phyloP scores from a whole-genome alignment of 2,888 invertebrate genomes.

The Trissolcus brochymenae region DNA sequence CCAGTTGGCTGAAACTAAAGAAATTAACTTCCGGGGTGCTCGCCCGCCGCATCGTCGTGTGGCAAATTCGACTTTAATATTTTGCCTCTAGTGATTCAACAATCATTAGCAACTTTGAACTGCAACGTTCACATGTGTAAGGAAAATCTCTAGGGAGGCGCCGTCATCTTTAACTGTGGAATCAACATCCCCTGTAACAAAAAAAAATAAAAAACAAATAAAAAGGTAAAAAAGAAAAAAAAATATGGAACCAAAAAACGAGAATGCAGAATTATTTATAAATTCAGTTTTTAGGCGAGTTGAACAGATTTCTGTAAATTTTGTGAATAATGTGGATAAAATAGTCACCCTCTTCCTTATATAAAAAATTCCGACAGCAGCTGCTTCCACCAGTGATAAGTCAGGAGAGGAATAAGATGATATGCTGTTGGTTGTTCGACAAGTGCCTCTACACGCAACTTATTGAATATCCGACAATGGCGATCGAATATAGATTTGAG shows the following conservation, averaged over 20 bases:
- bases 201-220: no score
- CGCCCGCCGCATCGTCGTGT: conserved; percentile 52
- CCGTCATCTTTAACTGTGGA: conserved; percentile 16
- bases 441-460: conserved; percentile 62
- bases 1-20: conserved; percentile 58
- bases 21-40: conserved; percentile 56
- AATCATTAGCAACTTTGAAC: conserved; percentile 57
- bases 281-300: no score
- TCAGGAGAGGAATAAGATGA: conserved; percentile 58
- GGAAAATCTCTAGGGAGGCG: conserved; percentile 32
- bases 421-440: conserved; percentile 62
- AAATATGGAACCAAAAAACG: no score
- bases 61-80: conserved; percentile 68
- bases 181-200: not conserved
- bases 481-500: conserved; percentile 60
- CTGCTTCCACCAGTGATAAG: conserved; percentile 49
- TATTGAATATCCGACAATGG: conserved; percentile 62
- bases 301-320: no score
- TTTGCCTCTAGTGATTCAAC: conserved; percentile 60
- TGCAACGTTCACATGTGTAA: conserved; percentile 32
- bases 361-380: conserved; percentile 33
- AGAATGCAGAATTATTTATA: no score
- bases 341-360: conserved; percentile 10
- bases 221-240: no score
- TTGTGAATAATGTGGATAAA: not conserved